These are phyloP conservation scores for Cassiopea andromeda DNA, from an alignment of 30 jellyfish, hydroid and myxozoan genomes.

Conservation along the genomic window DNA sequence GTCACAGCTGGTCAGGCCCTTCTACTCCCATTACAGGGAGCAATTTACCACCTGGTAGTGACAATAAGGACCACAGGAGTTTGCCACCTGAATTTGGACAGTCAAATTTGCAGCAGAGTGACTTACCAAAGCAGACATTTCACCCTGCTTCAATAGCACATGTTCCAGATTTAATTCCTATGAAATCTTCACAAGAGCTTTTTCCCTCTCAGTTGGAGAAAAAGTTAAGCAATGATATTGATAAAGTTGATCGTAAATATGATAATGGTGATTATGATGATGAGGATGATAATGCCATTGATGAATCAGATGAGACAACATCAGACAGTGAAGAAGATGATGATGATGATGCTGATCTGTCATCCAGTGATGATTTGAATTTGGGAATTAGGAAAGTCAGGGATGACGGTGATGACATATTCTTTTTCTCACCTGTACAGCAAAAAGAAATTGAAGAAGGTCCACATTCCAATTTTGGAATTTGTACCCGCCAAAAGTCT, in stretches of 20 bases:
- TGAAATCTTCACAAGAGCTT: neutral
- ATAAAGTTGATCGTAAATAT: neutral
- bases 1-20: constrained; percentile 56
- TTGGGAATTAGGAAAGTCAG: neutral
- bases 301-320: constrained; percentile 38
- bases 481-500: neutral
- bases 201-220: neutral
- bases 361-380: neutral
- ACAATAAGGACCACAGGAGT: neutral
- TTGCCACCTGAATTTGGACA: constrained; percentile 3
- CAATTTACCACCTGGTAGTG: neutral
- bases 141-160: neutral
- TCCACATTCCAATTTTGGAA: neutral
- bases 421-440: neutral
- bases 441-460: neutral
- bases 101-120: neutral
- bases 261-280: neutral
- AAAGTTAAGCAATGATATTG: neutral
- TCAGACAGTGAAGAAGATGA: constrained; percentile 16
- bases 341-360: constrained; percentile 15
- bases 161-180: neutral
- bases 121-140: neutral
- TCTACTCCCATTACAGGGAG: neutral
- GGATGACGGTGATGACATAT: neutral
- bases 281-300: constrained; percentile 15